Conservation (phyloP, 2,888 invertebrate genomes). For the Ethmia dodecea region DNA sequence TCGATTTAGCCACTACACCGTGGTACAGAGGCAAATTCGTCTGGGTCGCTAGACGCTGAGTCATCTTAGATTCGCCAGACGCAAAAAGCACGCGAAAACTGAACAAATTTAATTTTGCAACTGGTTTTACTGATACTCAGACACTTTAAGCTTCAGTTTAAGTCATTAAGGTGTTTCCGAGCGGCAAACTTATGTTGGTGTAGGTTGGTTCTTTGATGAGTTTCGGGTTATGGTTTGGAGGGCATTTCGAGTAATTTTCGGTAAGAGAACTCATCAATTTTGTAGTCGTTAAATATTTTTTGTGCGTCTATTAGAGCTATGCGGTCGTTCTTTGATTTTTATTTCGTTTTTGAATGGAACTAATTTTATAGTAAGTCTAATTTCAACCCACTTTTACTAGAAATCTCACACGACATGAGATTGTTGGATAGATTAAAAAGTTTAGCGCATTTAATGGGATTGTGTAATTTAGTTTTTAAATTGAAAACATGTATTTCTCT, state of each 20-base stretch:
- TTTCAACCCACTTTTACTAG: constrained; percentile 1
- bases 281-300: constrained; percentile 42
- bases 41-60: constrained; percentile 51
- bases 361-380: constrained; percentile 1
- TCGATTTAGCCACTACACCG: too few species aligned
- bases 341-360: constrained; percentile 1
- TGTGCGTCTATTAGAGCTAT: constrained; percentile 20
- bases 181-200: constrained; percentile 4
- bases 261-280: constrained; percentile 54
- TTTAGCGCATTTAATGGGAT: too few species aligned
- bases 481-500: too few species aligned
- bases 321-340: background rate
- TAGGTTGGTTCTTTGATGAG: constrained; percentile 16
- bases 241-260: constrained; percentile 50
- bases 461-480: too few species aligned
- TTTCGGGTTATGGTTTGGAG: constrained; percentile 34
- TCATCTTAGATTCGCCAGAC: constrained; percentile 36
- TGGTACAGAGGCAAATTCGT: constrained; percentile 30
- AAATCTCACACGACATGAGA: too few species aligned
- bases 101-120: constrained; percentile 22
- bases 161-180: constrained; percentile 17
- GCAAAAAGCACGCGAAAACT: constrained; percentile 28
- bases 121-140: constrained; percentile 20
- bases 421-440: too few species aligned
- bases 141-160: constrained; percentile 24